Evolutionary conservation across 2,888 invertebrate species (phyloP).

Genomic region (Himalopsyche anomala): DNA sequence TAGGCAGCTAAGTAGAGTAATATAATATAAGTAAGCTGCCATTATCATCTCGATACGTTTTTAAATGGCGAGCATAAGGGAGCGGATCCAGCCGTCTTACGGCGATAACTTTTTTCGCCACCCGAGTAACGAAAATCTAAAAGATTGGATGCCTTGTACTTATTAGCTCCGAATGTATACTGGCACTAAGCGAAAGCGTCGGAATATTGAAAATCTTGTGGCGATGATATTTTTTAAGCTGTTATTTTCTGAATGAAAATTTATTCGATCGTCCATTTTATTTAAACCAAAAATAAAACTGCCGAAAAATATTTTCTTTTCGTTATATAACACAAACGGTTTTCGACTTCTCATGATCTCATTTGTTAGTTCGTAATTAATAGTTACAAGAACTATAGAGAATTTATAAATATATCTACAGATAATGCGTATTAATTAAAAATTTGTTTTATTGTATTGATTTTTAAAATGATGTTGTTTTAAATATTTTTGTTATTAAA

Average conservation of each 20-base stretch:
- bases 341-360: too few relatives aligned
- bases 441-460: too few relatives aligned
- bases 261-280: too few relatives aligned
- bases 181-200: slow-evolving; percentile 52
- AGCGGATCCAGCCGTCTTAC: slow-evolving; percentile 64
- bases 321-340: too few relatives aligned
- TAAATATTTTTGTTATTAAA: too few relatives aligned
- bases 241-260: too few relatives aligned
- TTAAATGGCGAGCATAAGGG: slow-evolving; percentile 66
- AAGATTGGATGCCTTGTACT: slow-evolving; percentile 65
- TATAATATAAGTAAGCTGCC: slow-evolving; percentile 63
- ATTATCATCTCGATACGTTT: slow-evolving; percentile 66
- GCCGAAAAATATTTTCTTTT: neutral
- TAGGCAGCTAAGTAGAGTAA: slow-evolving; percentile 49
- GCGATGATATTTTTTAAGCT: neutral
- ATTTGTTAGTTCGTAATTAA: too few relatives aligned
- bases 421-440: too few relatives aligned
- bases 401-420: too few relatives aligned
- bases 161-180: slow-evolving; percentile 58
- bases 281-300: slow-evolving; percentile 4
- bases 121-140: slow-evolving; percentile 61
- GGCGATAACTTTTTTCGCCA: slow-evolving; percentile 62
- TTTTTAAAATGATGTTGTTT: too few relatives aligned
- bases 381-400: too few relatives aligned
- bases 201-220: slow-evolving; percentile 10